Evolutionary conservation across 2,888 invertebrate species (phyloP).

Genomic region (Kuschelorhynchus macadamiae): DNA sequence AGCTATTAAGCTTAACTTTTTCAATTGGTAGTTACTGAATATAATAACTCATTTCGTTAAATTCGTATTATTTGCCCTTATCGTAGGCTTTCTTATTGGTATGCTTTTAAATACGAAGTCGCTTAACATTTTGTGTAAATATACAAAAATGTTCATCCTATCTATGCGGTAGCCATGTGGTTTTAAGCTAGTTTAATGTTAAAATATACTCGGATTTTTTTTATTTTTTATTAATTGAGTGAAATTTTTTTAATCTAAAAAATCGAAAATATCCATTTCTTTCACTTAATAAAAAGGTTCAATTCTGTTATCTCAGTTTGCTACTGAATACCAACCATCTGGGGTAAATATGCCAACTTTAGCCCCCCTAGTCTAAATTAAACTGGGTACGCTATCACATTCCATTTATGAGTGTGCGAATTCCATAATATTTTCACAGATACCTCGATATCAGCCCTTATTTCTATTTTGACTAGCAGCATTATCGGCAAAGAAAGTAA

Average conservation of each 20-base stretch:
- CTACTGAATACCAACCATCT: slow-evolving; percentile 49
- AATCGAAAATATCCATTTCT: slow-evolving; percentile 6
- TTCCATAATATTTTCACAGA: slow-evolving; percentile 27
- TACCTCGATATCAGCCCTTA: slow-evolving; percentile 4
- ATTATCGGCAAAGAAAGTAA: slow-evolving; percentile 46
- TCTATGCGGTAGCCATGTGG: slow-evolving; percentile 21
- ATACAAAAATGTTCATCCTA: no score
- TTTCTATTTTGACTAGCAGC: slow-evolving; percentile 44
- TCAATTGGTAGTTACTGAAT: no score
- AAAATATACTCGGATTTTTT: slow-evolving; percentile 31
- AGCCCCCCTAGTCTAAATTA: slow-evolving; percentile 17
- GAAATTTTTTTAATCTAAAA: slow-evolving; percentile 38
- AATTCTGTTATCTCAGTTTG: slow-evolving; percentile 43
- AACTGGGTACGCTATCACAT: slow-evolving; percentile 13
- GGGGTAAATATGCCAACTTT: slow-evolving; percentile 49
- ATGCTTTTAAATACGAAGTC: no score
- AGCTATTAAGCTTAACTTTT: no score
- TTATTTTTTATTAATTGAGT: slow-evolving; percentile 33
- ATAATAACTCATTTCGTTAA: no score
- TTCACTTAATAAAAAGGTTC: slow-evolving; percentile 41
- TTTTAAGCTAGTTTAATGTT: slow-evolving; percentile 40
- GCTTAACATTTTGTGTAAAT: no score
- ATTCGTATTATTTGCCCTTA: no score
- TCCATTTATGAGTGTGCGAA: slow-evolving; percentile 17
- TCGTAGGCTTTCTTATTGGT: no score